phyloP scores from a whole-genome alignment of 2,888 invertebrate genomes.

The Hipparchia semele region DNA sequence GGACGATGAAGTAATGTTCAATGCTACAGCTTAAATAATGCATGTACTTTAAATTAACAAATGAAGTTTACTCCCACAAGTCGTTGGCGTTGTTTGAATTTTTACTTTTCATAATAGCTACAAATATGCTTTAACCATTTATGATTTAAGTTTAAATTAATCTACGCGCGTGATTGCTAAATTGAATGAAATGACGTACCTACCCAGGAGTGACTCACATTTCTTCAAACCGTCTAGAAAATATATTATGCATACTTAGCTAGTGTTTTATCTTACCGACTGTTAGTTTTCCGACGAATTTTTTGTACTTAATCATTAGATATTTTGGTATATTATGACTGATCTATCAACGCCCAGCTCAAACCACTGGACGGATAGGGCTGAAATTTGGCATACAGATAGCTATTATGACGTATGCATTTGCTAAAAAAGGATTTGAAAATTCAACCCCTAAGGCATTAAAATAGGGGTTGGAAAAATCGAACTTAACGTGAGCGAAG shows the following conservation, averaged over 20 bases:
- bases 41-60: not conserved
- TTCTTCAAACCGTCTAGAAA: conserved; percentile 41
- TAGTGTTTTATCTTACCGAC: conserved; percentile 28
- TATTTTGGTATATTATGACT: not conserved
- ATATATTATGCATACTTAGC: conserved; percentile 19
- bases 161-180: conserved; percentile 43
- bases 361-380: too few relatives aligned
- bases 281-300: conserved; percentile 13
- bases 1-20: not conserved
- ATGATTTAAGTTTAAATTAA: conserved; percentile 31
- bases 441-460: too few relatives aligned
- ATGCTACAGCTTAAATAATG: not conserved
- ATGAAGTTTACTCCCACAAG: not conserved
- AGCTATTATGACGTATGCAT: too few relatives aligned
- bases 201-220: conserved; percentile 45
- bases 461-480: too few relatives aligned
- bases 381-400: too few relatives aligned
- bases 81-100: conserved; percentile 3
- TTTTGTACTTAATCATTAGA: not conserved
- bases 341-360: too few relatives aligned
- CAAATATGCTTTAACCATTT: conserved; percentile 29
- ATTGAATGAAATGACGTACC: conserved; percentile 48
- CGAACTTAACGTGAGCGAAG: too few relatives aligned
- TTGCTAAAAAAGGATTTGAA: too few relatives aligned
- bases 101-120: conserved; percentile 14